A percentile compares a stretch with the other conserved stretches of the same genome.
Conservation (phyloP, 2,888 invertebrate genomes). For the Tenodera sinensis region DNA sequence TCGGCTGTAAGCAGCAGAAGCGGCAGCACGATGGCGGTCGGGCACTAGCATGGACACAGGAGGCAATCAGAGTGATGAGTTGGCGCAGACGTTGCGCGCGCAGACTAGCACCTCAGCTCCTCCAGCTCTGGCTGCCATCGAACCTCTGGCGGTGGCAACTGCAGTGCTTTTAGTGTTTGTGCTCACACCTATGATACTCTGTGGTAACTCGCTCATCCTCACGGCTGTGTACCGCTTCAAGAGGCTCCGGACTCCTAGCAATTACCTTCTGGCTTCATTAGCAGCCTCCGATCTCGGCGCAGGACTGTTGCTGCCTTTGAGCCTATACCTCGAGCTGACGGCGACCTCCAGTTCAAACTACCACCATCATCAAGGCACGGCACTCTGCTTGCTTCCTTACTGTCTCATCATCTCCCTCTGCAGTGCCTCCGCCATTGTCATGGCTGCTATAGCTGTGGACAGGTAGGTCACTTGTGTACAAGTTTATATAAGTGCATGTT, state of each 20-base stretch:
- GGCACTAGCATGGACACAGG: neutral
- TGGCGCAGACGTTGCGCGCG: neutral
- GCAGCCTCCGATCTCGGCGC: constrained; percentile 59
- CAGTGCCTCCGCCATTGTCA: constrained; percentile 57
- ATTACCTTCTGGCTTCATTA: constrained; percentile 57
- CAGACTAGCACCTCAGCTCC: too few species aligned
- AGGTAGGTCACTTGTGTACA: constrained; percentile 35
- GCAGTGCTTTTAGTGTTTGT: constrained; percentile 52
- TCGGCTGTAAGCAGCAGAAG: neutral
- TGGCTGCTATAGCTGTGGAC: constrained; percentile 61
- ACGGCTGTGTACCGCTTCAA: constrained; percentile 58
- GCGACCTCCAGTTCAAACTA: constrained; percentile 34
- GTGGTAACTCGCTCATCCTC: constrained; percentile 57
- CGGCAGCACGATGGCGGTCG: neutral
- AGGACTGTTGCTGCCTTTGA: constrained; percentile 57
- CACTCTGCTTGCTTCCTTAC: constrained; percentile 54
- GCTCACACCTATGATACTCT: constrained; percentile 55
- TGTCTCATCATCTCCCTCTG: constrained; percentile 56
- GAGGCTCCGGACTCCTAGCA: constrained; percentile 58
- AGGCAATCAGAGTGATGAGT: neutral
- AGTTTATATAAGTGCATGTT: too few species aligned
- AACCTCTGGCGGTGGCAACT: constrained; percentile 44
- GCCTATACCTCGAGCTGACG: constrained; percentile 55
- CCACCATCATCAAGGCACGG: constrained; percentile 27
- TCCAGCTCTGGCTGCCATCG: neutral